These are phyloP conservation scores for Prunella strophiata DNA, from an alignment of 2,797 vertebrate species.

Conservation along the genomic window DNA sequence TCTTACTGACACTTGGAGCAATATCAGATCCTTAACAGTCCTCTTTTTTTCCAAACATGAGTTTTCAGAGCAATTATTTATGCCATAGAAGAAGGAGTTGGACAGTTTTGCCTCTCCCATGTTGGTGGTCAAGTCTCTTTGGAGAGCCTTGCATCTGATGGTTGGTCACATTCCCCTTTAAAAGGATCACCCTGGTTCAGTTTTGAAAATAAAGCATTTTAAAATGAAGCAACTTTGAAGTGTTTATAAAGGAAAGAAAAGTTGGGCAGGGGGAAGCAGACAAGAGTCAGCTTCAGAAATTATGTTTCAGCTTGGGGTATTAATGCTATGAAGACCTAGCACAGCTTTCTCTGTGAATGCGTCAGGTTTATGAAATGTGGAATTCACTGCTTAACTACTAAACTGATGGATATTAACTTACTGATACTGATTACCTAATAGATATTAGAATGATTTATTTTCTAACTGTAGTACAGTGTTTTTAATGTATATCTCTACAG, in stretches of 20 bases:
- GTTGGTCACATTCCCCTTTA: not conserved
- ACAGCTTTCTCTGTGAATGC: not conserved
- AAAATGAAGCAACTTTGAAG: not conserved
- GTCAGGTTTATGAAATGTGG: not conserved
- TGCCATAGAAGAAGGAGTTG: not conserved
- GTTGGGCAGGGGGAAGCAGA: fast-evolving
- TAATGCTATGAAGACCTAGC: not conserved
- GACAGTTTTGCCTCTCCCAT: not conserved
- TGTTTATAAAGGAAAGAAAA: not conserved
- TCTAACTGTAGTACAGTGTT: not conserved
- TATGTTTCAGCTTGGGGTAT: not conserved
- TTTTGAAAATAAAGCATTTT: not conserved
- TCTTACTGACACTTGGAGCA: not conserved
- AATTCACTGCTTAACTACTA: not conserved
- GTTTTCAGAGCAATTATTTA: not conserved
- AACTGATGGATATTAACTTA: not conserved
- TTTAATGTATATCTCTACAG: not conserved
- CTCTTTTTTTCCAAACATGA: not conserved
- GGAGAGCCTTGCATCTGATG: not conserved
- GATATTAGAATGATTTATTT: not conserved
- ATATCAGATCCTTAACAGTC: not conserved
- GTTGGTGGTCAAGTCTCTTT: not conserved
- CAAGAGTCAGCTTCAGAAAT: not conserved
- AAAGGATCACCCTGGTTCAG: not conserved
- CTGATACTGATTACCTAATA: not conserved